Base-by-base conservation (phyloP, 2,797 vertebrate species). In the Sebastes hubbsi region DNA sequence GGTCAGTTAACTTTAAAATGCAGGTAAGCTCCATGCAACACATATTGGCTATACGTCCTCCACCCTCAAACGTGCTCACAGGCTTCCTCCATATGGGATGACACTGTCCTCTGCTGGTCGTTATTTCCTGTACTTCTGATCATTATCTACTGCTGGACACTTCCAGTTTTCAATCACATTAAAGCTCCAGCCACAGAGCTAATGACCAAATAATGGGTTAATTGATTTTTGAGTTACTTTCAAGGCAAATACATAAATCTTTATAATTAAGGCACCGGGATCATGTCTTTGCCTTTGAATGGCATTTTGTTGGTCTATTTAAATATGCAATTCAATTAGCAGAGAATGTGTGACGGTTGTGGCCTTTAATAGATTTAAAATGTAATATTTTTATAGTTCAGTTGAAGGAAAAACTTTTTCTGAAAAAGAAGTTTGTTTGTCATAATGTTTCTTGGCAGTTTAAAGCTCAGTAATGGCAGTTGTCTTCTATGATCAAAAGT, bases 101-200 rank as follows among this genome's bases (percentile, higher is more conserved):
- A 84, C 65, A 76, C 77, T 85, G 83, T 77, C 86, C 84, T 83
- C 88, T 91, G 71, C 86, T 88, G 89, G 91, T 67, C 63, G 75
- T 29, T 16, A 11, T 55, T 29, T 22, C 18, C 73, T 73, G 34
- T 75, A 38, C 32, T 8, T 65, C 20, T 62, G 5, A 25, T 79
- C 56, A 38, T 52, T n/a, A 60, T 75, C n/a, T 27, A n/a, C 9
- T 13, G 16, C 10, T 38, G 14, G 11, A 4, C 11, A 14, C 32
- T 1, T 38, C 14, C 20, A 25, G n/a, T 14, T 29, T 36, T 22
- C 30, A 29, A 3, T 29, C 34, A 61, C 34, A 38, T 49, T 36
- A n/a, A 32, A 16, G 56, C 18, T 49, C 27, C 18, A 75, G 18
- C 6, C 29, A 38, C 52, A 25, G 29, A 46, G 38, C 11, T 61